Evolutionary conservation across 2,888 invertebrate species (phyloP), one percentile per base, ranked within the genome.

Genomic region (Hecatera dysodea): DNA sequence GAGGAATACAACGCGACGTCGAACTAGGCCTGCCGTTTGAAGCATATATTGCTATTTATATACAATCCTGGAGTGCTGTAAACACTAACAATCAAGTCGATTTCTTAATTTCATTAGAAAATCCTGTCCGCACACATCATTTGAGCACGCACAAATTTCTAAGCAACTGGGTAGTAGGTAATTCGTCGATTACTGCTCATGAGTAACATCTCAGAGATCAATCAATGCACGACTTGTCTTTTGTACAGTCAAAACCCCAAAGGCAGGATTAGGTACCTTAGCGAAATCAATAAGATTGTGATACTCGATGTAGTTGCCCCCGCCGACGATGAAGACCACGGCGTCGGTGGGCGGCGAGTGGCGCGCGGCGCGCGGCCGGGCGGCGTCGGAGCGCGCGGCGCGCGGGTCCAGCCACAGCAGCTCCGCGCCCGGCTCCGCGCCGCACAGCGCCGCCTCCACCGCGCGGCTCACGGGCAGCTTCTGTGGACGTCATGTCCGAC

Each of bases 301-400:
- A 93, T 99, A 99, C 94, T 99, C 99, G 89, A 99, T 99, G 91
- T 99, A 99, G 96, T 99, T 99, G 61, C 99, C 99, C 73, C 99
- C 99, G 55, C 99, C 99, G 55, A 99, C 98, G 68, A 99, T 94
- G 93, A 99, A 99, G 15, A 99, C 98, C 71, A 99, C 97, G 6
- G 98, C 98, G 93, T 99, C 98, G 87, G 98, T 98, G 92, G 98
- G 98, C 78, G 97, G 97, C 75, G 97, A 96, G 95, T 86, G 97
- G 90, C 87, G 96, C 91, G 89, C 97, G 93, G 95, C 97, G 96
- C 94, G 97, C 96, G 90, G 81, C 12, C 92, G 96, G 93, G 96
- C 73, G 95, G 90, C 92, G 85, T 92, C 97, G 15, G 97, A 96
- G 85, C 99, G 98, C 67, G 99, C 96, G 67, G 99, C 97, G 92